Evolutionary conservation across 2,113 vertebrate genomes (phyloP).

Genomic region (Sceloporus tristichus): DNA sequence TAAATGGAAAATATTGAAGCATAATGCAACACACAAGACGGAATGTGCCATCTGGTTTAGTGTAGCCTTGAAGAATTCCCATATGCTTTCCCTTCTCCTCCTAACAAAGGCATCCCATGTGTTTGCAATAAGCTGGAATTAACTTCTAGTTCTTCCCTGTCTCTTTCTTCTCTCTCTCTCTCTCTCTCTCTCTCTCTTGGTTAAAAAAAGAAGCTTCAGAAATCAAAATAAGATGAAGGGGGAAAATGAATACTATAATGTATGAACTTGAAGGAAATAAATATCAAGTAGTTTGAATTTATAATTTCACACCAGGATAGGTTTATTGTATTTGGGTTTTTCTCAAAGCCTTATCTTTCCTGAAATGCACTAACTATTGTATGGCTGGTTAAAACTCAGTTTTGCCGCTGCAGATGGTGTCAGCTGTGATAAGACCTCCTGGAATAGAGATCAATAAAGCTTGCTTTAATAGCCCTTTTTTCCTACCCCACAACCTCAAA

Average conservation of each 20-base stretch:
- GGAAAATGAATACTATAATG: constrained; percentile 72
- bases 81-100: constrained; percentile 60
- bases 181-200: not conserved
- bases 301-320: constrained; percentile 57
- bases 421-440: constrained; percentile 60
- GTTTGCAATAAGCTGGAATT: constrained; percentile 69
- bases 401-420: constrained; percentile 43
- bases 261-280: constrained; percentile 72
- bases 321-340: constrained; percentile 58
- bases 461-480: constrained; percentile 65
- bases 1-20: constrained; percentile 52
- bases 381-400: constrained; percentile 67
- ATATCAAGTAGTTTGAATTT: constrained; percentile 68
- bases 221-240: constrained; percentile 65
- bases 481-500: constrained; percentile 69
- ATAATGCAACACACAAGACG: constrained; percentile 56
- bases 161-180: not conserved
- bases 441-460: constrained; percentile 71
- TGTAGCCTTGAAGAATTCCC: constrained; percentile 67
- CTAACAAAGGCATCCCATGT: constrained; percentile 68
- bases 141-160: constrained; percentile 62
- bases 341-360: constrained; percentile 58
- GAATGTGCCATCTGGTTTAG: constrained; percentile 62
- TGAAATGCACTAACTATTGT: constrained; percentile 63
- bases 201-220: constrained; percentile 67